A percentile compares a stretch with the other conserved stretches of the same genome.
Evolutionary conservation across 2,797 vertebrate genomes (phyloP).

Genomic region (Hirundo rustica): DNA sequence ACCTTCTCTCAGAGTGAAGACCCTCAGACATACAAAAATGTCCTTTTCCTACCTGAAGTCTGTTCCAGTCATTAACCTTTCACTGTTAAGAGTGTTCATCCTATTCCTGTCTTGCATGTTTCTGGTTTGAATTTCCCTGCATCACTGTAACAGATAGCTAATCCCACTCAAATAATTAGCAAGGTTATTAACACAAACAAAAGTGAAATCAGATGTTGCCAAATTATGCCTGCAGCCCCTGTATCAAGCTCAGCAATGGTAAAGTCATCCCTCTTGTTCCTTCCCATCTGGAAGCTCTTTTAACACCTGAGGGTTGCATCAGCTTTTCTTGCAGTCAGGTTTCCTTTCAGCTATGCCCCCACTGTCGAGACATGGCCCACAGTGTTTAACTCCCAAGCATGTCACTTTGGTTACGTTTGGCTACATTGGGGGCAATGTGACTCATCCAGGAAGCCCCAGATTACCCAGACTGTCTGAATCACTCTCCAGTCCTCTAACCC

Average conservation of each 20-base stretch:
- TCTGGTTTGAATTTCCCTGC: neutral
- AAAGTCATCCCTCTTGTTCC: neutral
- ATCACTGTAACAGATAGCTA: neutral
- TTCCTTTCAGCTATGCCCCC: neutral
- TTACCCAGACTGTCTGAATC: neutral
- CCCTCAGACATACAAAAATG: neutral
- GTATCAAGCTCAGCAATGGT: neutral
- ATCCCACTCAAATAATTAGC: neutral
- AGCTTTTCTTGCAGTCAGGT: neutral
- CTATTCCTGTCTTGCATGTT: neutral
- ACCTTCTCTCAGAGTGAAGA: neutral
- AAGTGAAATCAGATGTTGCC: neutral
- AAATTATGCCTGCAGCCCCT: neutral
- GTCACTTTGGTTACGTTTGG: neutral
- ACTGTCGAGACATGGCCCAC: rapidly evolving
- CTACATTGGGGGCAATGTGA: neutral
- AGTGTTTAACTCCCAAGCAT: neutral
- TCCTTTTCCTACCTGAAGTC: neutral
- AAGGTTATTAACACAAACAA: neutral
- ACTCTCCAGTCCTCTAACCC: neutral
- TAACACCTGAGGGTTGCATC: neutral
- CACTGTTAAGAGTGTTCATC: neutral
- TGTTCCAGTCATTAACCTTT: neutral
- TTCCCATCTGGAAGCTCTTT: neutral
- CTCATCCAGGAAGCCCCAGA: neutral